These are phyloP conservation scores for Lepidochrysops patricia DNA, from an alignment of 2,888 invertebrate species.

Conservation along the genomic window DNA sequence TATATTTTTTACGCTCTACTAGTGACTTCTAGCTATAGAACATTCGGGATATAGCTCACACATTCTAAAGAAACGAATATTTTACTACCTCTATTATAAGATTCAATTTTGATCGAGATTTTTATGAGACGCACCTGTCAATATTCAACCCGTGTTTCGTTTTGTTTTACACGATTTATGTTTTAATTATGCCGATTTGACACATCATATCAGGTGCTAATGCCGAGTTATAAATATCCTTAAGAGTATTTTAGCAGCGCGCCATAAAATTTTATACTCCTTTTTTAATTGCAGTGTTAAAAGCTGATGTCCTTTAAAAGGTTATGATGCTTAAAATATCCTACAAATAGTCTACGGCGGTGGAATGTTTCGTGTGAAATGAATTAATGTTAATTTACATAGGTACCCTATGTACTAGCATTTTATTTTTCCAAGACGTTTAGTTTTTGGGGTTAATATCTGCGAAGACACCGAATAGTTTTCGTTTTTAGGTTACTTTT, in stretches of 20 bases:
- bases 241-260: conserved; percentile 5
- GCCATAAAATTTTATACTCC: conserved; percentile 2
- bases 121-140: background rate
- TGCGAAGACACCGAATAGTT: no score
- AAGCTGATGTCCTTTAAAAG: conserved; percentile 3
- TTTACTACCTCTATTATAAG: background rate
- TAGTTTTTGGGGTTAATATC: no score
- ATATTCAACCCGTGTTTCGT: background rate
- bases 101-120: background rate
- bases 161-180: conserved; percentile 1
- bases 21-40: no score
- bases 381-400: background rate
- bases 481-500: no score
- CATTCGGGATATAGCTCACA: no score
- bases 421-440: no score
- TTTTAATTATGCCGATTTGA: conserved; percentile 4
- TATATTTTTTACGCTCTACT: no score
- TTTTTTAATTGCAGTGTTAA: conserved; percentile 1
- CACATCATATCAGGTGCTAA: background rate
- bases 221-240: background rate
- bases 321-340: background rate
- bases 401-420: no score
- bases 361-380: background rate
- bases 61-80: no score
- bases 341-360: background rate